Evolutionary conservation across 2,888 invertebrate species (phyloP).

Genomic region (Agrochola lota): DNA sequence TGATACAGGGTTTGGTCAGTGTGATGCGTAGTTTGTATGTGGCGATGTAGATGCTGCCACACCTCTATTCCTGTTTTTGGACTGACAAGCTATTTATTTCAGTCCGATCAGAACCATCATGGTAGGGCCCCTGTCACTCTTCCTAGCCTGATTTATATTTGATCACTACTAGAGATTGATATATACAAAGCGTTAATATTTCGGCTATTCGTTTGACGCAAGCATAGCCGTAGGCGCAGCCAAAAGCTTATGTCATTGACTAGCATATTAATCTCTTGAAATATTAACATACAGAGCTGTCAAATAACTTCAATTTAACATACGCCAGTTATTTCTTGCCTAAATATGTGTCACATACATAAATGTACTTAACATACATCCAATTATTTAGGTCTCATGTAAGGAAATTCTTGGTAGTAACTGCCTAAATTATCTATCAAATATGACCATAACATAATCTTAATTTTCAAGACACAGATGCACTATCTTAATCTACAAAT

Average conservation of each 20-base stretch:
- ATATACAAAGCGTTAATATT: conserved; percentile 12
- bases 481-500: not conserved
- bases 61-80: not conserved
- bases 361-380: not conserved
- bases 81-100: not conserved
- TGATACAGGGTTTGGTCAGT: too few species aligned
- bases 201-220: conserved; percentile 1
- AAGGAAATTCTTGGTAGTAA: not conserved
- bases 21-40: too few species aligned
- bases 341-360: conserved; percentile 22
- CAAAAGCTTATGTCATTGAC: not conserved
- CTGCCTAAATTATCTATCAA: conserved; percentile 18
- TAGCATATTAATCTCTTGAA: conserved; percentile 40
- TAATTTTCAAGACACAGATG: conserved; percentile 3
- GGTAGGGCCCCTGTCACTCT: not conserved
- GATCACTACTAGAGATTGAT: not conserved
- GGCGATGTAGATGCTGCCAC: too few species aligned
- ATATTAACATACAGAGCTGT: conserved; percentile 35
- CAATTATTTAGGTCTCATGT: not conserved
- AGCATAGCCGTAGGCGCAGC: conserved; percentile 16
- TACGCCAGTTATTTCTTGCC: conserved; percentile 24
- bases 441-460: conserved; percentile 1
- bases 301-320: conserved; percentile 49
- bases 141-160: not conserved
- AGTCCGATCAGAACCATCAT: not conserved